These are phyloP conservation scores for Cathartes aura DNA, from an alignment of 2,113 vertebrate genomes.

Conservation along the genomic window DNA sequence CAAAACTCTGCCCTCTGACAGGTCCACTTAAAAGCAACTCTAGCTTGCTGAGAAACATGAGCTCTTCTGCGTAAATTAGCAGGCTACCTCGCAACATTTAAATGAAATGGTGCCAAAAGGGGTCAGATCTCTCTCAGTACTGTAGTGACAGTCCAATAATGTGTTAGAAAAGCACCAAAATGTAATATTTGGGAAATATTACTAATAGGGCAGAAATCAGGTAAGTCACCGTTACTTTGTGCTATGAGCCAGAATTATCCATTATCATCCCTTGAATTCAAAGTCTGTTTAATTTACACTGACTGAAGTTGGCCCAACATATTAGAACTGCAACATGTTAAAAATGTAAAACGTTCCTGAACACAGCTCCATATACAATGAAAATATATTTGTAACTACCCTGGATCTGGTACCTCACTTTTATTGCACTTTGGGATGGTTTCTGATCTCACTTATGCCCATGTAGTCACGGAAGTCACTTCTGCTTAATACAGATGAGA, in stretches of 20 bases:
- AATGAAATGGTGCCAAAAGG: background rate
- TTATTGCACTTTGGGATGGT: background rate
- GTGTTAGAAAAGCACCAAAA: background rate
- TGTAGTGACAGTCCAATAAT: background rate
- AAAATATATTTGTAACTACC: background rate
- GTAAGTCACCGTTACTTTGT: background rate
- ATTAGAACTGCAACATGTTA: background rate
- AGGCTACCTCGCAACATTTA: background rate
- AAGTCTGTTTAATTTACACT: background rate
- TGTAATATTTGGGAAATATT: background rate
- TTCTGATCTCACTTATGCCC: background rate
- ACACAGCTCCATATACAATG: background rate
- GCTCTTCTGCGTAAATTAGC: background rate
- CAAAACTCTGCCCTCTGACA: background rate
- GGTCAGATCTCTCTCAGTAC: background rate
- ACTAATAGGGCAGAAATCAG: background rate
- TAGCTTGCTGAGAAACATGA: background rate
- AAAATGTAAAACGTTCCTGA: background rate
- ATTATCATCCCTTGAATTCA: background rate
- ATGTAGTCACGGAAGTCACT: background rate
- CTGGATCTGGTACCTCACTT: background rate
- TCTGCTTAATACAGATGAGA: background rate
- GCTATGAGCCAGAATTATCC: background rate
- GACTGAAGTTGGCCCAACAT: background rate
- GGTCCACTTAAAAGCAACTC: background rate